Evolutionary conservation across 2,113 vertebrate genomes (phyloP).

Genomic region (human): GRCh38 chr2:163763001-163763500

Average conservation of each 20-base stretch:
- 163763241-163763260: background rate
- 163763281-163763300: slow-evolving; percentile 22
- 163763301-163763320: background rate
- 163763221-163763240: too few species aligned
- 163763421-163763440: background rate
- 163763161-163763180: background rate
- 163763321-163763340: background rate
- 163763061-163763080: background rate
- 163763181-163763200: background rate
- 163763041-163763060: background rate
- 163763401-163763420: background rate
- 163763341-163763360: background rate
- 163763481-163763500: background rate
- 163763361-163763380: background rate
- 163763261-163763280: background rate
- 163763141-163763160: background rate
- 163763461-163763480: background rate
- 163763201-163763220: background rate
- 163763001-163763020: background rate
- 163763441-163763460: background rate
- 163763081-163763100: background rate
- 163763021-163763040: background rate
- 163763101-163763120: background rate
- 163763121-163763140: background rate
- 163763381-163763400: slow-evolving; percentile 10